These are phyloP conservation scores for Andricus grossulariae DNA, from an alignment of 1,140 invertebrate genomes.

Conservation along the genomic window DNA sequence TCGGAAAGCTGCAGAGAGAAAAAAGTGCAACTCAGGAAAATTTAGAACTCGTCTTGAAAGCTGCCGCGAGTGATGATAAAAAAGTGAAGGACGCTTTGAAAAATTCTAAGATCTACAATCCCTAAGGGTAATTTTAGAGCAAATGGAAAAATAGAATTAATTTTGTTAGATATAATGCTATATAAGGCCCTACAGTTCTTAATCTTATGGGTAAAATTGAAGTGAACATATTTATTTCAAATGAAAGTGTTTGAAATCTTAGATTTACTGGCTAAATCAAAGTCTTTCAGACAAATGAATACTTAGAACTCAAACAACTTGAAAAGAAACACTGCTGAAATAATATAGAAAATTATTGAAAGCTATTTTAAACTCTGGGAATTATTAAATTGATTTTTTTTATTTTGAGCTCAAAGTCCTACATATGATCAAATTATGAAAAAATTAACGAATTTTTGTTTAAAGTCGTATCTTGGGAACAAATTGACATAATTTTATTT, in stretches of 20 bases:
- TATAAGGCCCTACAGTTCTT: neutral
- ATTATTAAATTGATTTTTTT: too few relatives aligned
- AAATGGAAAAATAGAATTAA: neutral
- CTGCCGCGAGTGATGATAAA: slow-evolving; percentile 62
- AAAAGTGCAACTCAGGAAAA: slow-evolving; percentile 68
- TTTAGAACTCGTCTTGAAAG: slow-evolving; percentile 70
- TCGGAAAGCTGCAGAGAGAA: slow-evolving; percentile 70
- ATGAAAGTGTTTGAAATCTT: neutral
- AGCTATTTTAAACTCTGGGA: too few relatives aligned
- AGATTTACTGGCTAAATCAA: slow-evolving; percentile 8
- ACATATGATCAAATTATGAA: too few relatives aligned
- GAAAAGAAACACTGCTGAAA: too few relatives aligned
- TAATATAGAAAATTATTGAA: too few relatives aligned
- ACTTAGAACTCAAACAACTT: neutral
- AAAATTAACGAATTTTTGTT: too few relatives aligned
- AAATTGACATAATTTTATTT: too few relatives aligned
- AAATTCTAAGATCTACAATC: slow-evolving; percentile 52
- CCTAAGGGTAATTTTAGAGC: slow-evolving; percentile 35
- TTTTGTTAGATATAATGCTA: too few relatives aligned
- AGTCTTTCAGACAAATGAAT: neutral
- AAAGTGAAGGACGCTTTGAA: slow-evolving; percentile 64
- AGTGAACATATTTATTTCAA: too few relatives aligned
- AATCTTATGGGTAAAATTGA: neutral
- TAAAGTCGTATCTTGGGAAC: too few relatives aligned
- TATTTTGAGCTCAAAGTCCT: too few relatives aligned